Percentiles rank a stretch among this genome's conserved stretches.
These are phyloP conservation scores for Ornithorhynchus anatinus DNA, from an alignment of 2,113 vertebrate genomes.

Conservation along the genomic window DNA sequence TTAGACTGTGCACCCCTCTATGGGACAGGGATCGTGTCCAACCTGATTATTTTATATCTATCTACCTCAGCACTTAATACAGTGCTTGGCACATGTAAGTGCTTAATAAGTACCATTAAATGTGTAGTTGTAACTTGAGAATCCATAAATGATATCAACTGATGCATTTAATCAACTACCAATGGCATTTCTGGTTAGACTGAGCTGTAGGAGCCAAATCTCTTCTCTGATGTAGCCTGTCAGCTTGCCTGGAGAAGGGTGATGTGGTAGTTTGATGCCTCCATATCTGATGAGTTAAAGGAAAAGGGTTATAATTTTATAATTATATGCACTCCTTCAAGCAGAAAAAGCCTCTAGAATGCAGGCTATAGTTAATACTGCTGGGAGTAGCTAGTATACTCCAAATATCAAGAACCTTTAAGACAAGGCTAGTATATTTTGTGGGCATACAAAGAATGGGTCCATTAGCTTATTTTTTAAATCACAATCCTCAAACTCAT, in stretches of 20 bases:
- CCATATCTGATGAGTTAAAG: slow-evolving; percentile 23
- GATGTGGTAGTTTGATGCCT: slow-evolving; percentile 12
- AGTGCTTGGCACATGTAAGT: too few relatives aligned
- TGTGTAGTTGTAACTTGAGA: slow-evolving; percentile 55
- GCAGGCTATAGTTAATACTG: not conserved
- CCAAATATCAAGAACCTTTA: too few relatives aligned
- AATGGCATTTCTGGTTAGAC: slow-evolving; percentile 66
- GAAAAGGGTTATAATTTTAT: not conserved
- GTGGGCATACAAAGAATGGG: not conserved
- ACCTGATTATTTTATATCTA: too few relatives aligned
- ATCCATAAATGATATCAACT: slow-evolving; percentile 66
- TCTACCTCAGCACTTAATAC: too few relatives aligned
- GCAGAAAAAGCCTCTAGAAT: not conserved
- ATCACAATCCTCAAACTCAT: not conserved
- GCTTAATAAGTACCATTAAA: slow-evolving; percentile 38
- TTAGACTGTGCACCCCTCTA: too few relatives aligned
- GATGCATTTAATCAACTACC: slow-evolving; percentile 62
- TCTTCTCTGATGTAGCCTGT: slow-evolving; percentile 4
- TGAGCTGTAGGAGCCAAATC: slow-evolving; percentile 42
- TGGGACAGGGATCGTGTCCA: too few relatives aligned
- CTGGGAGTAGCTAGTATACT: not conserved
- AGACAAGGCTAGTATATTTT: slow-evolving; percentile 16
- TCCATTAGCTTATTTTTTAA: slow-evolving; percentile 5
- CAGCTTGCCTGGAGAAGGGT: not conserved
- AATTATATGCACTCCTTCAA: too few relatives aligned